Conservation (phyloP, 64 coral and sea anemone genomes). For the Dendronephthya gigantea region DNA sequence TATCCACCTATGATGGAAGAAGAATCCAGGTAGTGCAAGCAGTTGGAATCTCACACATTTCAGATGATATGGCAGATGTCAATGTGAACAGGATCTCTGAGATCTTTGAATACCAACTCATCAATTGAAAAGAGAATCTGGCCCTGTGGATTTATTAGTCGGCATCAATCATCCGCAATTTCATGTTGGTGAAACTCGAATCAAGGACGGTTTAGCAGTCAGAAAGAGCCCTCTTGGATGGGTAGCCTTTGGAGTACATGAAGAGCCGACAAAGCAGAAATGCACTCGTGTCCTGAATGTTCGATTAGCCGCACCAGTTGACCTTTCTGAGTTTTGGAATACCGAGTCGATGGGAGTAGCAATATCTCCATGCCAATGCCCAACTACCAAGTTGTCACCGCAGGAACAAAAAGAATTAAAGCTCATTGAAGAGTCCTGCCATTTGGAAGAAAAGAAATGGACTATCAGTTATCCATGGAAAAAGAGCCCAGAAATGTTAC, state of each 20-base stretch:
- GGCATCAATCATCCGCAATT: slow-evolving; percentile 52
- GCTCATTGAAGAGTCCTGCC: neutral
- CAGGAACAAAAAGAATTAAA: neutral
- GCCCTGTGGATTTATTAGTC: slow-evolving; percentile 45
- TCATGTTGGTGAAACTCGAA: slow-evolving; percentile 46
- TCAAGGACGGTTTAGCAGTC: too few relatives aligned
- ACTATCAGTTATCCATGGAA: slow-evolving; percentile 14
- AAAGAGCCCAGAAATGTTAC: neutral
- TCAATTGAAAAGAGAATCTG: slow-evolving; percentile 21
- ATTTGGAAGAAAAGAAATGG: slow-evolving; percentile 3
- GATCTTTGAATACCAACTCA: slow-evolving; percentile 7
- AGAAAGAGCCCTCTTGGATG: too few relatives aligned
- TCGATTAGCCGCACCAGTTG: slow-evolving; percentile 40
- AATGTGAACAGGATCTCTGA: slow-evolving; percentile 23
- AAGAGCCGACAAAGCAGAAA: neutral
- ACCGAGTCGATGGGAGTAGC: slow-evolving; percentile 64
- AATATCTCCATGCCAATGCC: slow-evolving; percentile 31
- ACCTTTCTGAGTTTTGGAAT: slow-evolving; percentile 45
- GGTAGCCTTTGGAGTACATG: slow-evolving; percentile 45
- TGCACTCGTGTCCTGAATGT: slow-evolving; percentile 37
- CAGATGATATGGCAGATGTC: slow-evolving; percentile 7
- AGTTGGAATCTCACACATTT: slow-evolving; percentile 39
- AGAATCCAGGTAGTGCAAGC: slow-evolving; percentile 37
- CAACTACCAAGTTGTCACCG: slow-evolving; percentile 31
- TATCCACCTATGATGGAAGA: slow-evolving; percentile 13